Conservation (phyloP, 1,140 invertebrate species). For the Lamellibrachia luymesi region DNA sequence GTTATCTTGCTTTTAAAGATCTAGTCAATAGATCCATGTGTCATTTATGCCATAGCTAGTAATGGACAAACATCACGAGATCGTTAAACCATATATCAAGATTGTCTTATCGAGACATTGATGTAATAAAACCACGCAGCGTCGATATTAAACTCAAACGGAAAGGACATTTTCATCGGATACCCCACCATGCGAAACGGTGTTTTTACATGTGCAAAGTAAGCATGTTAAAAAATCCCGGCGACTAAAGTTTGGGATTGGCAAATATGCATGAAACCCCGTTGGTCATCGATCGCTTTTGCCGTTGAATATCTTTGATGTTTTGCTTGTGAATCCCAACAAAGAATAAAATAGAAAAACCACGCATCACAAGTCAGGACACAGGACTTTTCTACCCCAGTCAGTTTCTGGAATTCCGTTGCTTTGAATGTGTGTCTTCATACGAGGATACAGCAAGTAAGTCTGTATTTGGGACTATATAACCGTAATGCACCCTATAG, state of each 20-base stretch:
- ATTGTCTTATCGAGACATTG: background rate
- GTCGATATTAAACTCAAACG: background rate
- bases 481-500: background rate
- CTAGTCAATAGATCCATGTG: background rate
- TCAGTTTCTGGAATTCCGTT: background rate
- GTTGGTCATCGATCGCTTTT: too few relatives aligned
- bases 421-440: background rate
- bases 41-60: background rate
- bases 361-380: too few relatives aligned
- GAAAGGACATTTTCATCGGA: background rate
- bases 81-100: background rate
- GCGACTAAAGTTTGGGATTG: background rate
- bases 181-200: too few relatives aligned
- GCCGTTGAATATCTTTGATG: too few relatives aligned
- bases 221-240: background rate
- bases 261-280: too few relatives aligned
- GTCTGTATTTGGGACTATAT: too few relatives aligned
- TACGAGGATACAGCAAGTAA: background rate
- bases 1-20: background rate
- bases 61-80: background rate
- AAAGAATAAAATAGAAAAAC: too few relatives aligned
- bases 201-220: background rate
- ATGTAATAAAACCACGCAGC: background rate
- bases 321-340: too few relatives aligned
- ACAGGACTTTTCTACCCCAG: background rate